Percentiles rank a stretch among this genome's conserved stretches.
Evolutionary conservation across 2,113 vertebrate species (phyloP).

Genomic region (Salvelinus sp.): DNA sequence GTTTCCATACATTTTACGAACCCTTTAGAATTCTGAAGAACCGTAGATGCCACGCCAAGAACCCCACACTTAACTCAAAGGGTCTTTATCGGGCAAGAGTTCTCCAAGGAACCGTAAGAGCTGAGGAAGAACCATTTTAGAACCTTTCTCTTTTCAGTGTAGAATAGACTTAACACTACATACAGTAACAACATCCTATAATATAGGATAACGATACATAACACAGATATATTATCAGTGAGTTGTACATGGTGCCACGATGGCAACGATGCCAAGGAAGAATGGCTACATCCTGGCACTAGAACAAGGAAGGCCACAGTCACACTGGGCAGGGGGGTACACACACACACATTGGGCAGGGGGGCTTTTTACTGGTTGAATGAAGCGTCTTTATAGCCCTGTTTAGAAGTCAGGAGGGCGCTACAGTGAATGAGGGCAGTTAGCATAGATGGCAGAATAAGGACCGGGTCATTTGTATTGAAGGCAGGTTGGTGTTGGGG

Average conservation of each 20-base stretch:
- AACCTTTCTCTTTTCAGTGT: no score
- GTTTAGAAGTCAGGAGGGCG: conserved; percentile 64
- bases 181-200: no score
- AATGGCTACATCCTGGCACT: conserved; percentile 64
- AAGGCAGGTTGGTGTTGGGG: conserved; percentile 50
- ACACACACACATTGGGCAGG: conserved; percentile 5
- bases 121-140: no score
- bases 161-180: no score
- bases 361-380: conserved; percentile 59
- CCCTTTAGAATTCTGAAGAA: no score
- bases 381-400: conserved; percentile 63
- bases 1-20: no score
- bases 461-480: conserved; percentile 65
- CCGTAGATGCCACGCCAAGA: no score
- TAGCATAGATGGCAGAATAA: conserved; percentile 65
- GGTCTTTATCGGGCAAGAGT: no score
- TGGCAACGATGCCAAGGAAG: conserved; percentile 40
- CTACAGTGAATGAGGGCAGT: conserved; percentile 68
- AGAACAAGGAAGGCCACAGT: conserved; percentile 55
- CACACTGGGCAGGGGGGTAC: background rate
- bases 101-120: no score
- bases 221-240: background rate
- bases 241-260: conserved; percentile 33
- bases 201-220: no score
- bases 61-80: no score